Conservation (phyloP, 2,888 invertebrate genomes). For the Subacronicta megacephala region DNA sequence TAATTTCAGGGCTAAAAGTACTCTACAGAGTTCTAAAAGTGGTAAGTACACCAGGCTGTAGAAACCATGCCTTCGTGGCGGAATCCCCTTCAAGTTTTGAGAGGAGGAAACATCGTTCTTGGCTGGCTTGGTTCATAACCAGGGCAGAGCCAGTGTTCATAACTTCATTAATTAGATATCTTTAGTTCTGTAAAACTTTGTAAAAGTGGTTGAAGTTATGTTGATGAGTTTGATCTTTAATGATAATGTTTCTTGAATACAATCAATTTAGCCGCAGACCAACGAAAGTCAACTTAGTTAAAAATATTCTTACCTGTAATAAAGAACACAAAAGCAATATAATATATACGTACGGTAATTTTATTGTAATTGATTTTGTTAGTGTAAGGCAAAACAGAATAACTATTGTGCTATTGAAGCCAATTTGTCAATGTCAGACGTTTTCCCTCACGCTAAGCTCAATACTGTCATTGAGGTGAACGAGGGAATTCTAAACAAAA, state of each 20-base stretch:
- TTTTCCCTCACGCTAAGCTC: conserved; percentile 21
- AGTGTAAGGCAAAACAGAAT: conserved; percentile 12
- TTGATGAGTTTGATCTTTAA: no score
- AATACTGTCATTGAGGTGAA: conserved; percentile 27
- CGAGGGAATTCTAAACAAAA: conserved; percentile 13
- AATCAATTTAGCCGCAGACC: not conserved
- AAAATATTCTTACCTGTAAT: not conserved
- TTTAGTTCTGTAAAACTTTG: not conserved
- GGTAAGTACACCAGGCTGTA: no score
- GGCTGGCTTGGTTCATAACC: no score
- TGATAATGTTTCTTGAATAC: not conserved
- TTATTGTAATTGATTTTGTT: conserved; percentile 8
- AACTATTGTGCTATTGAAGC: conserved; percentile 7
- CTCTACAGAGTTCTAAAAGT: no score
- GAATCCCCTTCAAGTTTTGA: no score
- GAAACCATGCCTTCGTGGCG: no score
- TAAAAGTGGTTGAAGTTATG: not conserved
- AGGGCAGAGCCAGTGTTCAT: no score
- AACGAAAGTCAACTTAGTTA: not conserved
- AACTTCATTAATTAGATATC: not conserved
- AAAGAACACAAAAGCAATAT: no score
- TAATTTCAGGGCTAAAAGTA: no score
- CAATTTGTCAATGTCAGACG: conserved; percentile 23
- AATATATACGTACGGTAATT: conserved; percentile 3
- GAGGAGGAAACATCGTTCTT: no score